Percentiles rank a stretch among this genome's conserved stretches.
Evolutionary conservation across 2,888 invertebrate genomes (phyloP).

Genomic region (Chaitophorus viminalis): DNA sequence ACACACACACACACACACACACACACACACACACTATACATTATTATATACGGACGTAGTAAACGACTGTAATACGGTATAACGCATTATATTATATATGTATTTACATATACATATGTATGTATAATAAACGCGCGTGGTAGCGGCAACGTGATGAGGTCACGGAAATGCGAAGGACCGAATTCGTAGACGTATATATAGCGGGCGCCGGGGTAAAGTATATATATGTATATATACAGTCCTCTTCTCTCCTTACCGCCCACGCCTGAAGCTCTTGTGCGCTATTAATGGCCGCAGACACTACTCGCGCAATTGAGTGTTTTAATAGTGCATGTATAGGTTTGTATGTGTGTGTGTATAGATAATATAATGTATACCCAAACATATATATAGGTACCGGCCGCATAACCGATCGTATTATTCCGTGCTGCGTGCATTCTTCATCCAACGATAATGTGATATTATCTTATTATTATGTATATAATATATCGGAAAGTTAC

Average conservation of each 20-base stretch:
- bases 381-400: no score
- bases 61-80: conserved; percentile 18
- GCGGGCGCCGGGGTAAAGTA: not conserved
- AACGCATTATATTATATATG: conserved; percentile 3
- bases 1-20: no score
- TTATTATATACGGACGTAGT: conserved; percentile 18
- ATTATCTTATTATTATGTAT: not conserved
- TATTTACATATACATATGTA: not conserved
- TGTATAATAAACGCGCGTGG: conserved; percentile 23
- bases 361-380: no score
- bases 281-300: conserved; percentile 36
- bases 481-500: not conserved
- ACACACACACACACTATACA: no score
- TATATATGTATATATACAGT: not conserved
- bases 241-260: not conserved
- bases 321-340: not conserved
- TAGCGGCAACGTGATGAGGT: conserved; percentile 42
- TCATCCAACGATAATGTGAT: not conserved
- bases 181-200: not conserved
- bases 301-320: conserved; percentile 24
- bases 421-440: conserved; percentile 1
- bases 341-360: no score
- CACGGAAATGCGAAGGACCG: conserved; percentile 45
- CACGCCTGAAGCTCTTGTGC: conserved; percentile 6
- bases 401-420: conserved; percentile 22